Conservation (phyloP, 1,140 invertebrate genomes). For the Euwallacea fornicatus region DNA sequence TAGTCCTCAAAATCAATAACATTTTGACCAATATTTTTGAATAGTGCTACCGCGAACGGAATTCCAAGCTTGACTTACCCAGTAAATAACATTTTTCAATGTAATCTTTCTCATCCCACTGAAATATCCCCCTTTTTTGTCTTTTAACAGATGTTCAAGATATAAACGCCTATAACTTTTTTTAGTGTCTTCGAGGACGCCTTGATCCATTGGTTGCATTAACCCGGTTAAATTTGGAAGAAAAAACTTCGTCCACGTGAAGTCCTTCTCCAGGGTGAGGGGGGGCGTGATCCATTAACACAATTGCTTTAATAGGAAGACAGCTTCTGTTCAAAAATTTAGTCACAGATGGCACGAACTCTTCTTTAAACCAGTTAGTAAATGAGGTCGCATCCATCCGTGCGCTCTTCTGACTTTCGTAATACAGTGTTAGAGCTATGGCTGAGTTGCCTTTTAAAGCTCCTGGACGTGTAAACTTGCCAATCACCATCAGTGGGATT, state of each 20-base stretch:
- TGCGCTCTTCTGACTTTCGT: slow-evolving; percentile 9
- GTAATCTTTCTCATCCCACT: slow-evolving; percentile 2
- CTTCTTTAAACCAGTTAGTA: slow-evolving; percentile 29
- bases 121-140: not conserved
- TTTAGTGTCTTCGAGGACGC: slow-evolving; percentile 46
- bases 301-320: slow-evolving; percentile 39
- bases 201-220: slow-evolving; percentile 51
- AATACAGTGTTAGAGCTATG: not conserved
- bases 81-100: slow-evolving; percentile 11
- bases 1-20: too few relatives aligned
- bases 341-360: slow-evolving; percentile 26
- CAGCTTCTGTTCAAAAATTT: slow-evolving; percentile 22
- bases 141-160: slow-evolving; percentile 16
- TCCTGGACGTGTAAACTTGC: slow-evolving; percentile 26
- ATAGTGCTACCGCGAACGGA: too few relatives aligned
- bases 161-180: too few relatives aligned
- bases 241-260: slow-evolving; percentile 38
- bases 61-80: slow-evolving; percentile 6
- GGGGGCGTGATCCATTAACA: slow-evolving; percentile 48
- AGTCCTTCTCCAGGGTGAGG: slow-evolving; percentile 40
- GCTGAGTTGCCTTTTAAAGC: slow-evolving; percentile 18
- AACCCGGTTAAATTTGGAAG: slow-evolving; percentile 47
- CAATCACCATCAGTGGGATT: slow-evolving; percentile 43
- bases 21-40: too few relatives aligned
- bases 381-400: slow-evolving; percentile 30